Conservation (phyloP, 2,888 invertebrate species). For the Idaea aversata region DNA sequence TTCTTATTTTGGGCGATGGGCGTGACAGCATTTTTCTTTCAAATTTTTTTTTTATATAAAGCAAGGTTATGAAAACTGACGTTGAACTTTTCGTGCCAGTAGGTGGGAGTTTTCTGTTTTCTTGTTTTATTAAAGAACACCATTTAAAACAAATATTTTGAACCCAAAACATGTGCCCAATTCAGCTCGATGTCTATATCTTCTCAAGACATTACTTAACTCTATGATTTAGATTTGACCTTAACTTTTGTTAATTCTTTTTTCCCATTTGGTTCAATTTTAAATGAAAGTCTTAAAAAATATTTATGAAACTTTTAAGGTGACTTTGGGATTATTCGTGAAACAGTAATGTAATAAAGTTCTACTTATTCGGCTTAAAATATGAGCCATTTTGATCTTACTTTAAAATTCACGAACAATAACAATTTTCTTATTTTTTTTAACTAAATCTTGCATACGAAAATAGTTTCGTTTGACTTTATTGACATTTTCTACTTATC, state of each 20-base stretch:
- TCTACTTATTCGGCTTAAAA: neutral
- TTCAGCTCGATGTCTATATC: too few relatives aligned
- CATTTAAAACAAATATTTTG: too few relatives aligned
- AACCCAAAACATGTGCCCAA: too few relatives aligned
- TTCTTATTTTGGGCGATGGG: too few relatives aligned
- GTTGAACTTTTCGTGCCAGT: too few relatives aligned
- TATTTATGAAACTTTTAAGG: neutral
- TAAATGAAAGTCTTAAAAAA: neutral
- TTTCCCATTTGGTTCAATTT: neutral
- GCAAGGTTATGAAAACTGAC: too few relatives aligned
- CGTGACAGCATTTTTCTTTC: too few relatives aligned
- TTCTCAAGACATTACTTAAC: too few relatives aligned
- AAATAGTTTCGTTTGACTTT: conserved; percentile 12
- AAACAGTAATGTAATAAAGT: neutral
- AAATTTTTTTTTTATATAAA: too few relatives aligned
- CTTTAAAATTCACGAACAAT: neutral
- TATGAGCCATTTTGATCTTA: neutral
- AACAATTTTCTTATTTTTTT: neutral
- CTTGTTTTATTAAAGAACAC: too few relatives aligned
- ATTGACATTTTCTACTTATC: conserved; percentile 15
- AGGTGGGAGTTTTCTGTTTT: too few relatives aligned
- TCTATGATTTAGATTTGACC: neutral
- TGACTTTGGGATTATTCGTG: neutral
- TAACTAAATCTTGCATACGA: neutral
- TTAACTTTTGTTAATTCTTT: neutral